Evolutionary conservation across 2,888 invertebrate genomes (phyloP).

Genomic region (Acleris emargana): DNA sequence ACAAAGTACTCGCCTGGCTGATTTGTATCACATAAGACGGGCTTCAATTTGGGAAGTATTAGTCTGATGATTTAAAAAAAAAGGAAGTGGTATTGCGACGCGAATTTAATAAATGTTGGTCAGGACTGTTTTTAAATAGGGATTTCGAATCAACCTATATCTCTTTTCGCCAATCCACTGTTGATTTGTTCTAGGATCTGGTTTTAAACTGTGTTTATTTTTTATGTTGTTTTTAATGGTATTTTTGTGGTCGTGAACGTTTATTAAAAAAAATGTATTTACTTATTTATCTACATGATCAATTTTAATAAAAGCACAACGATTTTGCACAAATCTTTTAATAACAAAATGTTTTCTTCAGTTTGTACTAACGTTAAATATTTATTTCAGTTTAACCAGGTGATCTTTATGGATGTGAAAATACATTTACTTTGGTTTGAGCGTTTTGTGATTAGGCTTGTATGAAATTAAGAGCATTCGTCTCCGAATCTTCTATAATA

Average conservation of each 20-base stretch:
- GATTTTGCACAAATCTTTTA: constrained; percentile 25
- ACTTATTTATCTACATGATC: neutral
- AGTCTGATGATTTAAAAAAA: too few species aligned
- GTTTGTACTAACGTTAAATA: constrained; percentile 42
- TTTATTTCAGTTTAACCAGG: constrained; percentile 63
- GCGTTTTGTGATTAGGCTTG: neutral
- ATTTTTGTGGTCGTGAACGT: constrained; percentile 15
- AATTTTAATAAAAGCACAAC: constrained; percentile 5
- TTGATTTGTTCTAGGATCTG: neutral
- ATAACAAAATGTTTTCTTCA: constrained; percentile 9
- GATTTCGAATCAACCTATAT: neutral
- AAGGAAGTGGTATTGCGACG: too few species aligned
- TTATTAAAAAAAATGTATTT: constrained; percentile 3
- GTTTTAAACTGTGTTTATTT: neutral
- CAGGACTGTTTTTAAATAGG: too few species aligned
- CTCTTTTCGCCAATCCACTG: neutral
- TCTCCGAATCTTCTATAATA: too few species aligned
- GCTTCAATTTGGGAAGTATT: too few species aligned
- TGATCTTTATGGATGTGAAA: constrained; percentile 48
- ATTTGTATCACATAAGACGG: too few species aligned
- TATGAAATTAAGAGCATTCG: neutral
- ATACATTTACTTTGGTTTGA: constrained; percentile 22
- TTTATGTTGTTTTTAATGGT: neutral
- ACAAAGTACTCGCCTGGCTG: too few species aligned
- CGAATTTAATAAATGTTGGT: too few species aligned